A percentile compares a stretch with the other conserved stretches of the same genome.
Evolutionary conservation across 2,113 vertebrate species (phyloP).

Genomic region (Myodes glareolus): DNA sequence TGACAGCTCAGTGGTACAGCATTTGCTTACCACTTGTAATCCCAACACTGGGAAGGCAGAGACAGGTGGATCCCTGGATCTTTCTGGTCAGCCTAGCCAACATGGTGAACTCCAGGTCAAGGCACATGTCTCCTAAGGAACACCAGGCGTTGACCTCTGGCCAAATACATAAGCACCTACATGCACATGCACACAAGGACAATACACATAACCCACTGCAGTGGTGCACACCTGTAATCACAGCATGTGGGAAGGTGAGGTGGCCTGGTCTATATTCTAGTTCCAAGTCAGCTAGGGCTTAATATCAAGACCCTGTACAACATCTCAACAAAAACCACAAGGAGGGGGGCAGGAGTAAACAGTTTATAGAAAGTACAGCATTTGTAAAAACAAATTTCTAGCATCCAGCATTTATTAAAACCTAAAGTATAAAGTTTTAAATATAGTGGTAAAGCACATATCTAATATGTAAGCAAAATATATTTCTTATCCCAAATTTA

Average conservation of each 20-base stretch:
- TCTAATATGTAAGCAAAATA: constrained; percentile 19
- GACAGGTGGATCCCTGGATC: background rate
- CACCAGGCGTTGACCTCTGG: background rate
- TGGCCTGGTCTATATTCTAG: background rate
- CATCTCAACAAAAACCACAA: background rate
- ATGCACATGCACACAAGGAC: background rate
- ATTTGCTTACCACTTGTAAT: background rate
- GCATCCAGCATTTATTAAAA: background rate
- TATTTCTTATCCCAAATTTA: background rate
- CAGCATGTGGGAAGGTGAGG: background rate
- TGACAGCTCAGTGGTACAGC: background rate
- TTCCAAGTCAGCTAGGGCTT: background rate
- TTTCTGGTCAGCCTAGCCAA: background rate
- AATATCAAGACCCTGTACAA: background rate
- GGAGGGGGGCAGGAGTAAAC: background rate
- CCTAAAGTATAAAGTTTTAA: background rate
- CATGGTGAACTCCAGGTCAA: background rate
- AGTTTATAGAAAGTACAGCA: background rate
- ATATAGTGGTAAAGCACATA: background rate
- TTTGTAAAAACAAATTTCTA: constrained; percentile 17
- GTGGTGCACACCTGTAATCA: background rate
- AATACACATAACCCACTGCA: background rate
- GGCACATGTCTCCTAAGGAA: background rate
- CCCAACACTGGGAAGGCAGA: background rate
- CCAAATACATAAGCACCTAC: background rate